Base-by-base conservation (phyloP, 2,797 vertebrate genomes). In the Falco biarmicus region DNA sequence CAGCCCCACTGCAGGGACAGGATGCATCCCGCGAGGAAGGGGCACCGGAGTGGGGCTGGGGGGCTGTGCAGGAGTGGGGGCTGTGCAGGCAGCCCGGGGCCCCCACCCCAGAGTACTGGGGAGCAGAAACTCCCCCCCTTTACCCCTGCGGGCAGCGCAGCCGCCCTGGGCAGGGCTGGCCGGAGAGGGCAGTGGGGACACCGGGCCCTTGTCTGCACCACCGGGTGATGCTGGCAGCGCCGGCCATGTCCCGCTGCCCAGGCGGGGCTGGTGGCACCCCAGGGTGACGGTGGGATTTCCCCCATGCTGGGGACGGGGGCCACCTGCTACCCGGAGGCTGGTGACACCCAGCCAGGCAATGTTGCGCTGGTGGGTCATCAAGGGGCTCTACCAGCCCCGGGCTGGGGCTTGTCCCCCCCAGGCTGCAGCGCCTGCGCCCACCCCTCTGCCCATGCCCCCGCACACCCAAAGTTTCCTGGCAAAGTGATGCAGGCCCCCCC, bases 321-420 rank as follows among this genome's bases (percentile, higher is more conserved):
- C 50, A 24, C 12, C 18, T 47, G 28, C 15, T 16, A 5, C 31
- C 25, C 5, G 0, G 43, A 7, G 34, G 31, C 66, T 50, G 54
- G 24, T 7, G 31, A 17, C 5, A 1, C 64, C 37, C 51, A 19
- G 69, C 26, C 20, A 1, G 61, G 69, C 0, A 7, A 12, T 10
- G 68, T 76, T 41, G 39, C 54, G 12, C 22, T 0, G 22, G 7
- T 0, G 0, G 60, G 45, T 22, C 65, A 48, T 5, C 0, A 0
- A 65, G 50, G 63, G 54, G 68, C 43, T 81, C 29, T 50, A 65
- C 59, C 68, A 6, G 28, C 39, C 15, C 59, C 47, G 20, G n/a
- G 25, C 9, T 50, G 2, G 31, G 31, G 15, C 29, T 82, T 7
- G 26, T 53, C 5, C 18, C 37, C 39, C 0, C 29, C 29, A 15